phyloP scores from a whole-genome alignment of 2,797 vertebrate species.

The Myripristis jacobus region DNA sequence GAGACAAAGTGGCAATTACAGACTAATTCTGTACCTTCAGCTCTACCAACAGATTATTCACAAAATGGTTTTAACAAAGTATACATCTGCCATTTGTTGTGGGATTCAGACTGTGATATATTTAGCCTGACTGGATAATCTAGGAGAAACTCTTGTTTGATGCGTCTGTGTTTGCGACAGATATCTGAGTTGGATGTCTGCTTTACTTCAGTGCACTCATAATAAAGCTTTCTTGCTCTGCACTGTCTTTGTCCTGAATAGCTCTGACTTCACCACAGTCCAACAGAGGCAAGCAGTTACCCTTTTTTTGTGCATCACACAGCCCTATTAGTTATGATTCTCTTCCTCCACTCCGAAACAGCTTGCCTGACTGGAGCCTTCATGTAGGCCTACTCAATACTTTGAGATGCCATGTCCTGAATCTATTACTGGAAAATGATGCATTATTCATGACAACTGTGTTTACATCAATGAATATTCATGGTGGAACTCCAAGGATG shows the following conservation, averaged over 20 bases:
- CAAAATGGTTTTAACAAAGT: neutral
- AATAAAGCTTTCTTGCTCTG: conserved; percentile 4
- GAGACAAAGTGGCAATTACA: conserved; percentile 28
- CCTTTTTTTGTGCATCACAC: conserved; percentile 32
- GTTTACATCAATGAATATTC: conserved; percentile 78
- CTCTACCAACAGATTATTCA: neutral
- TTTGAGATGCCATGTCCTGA: conserved; percentile 79
- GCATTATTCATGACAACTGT: conserved; percentile 82
- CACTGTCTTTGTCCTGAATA: conserved; percentile 25
- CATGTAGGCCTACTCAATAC: conserved; percentile 70
- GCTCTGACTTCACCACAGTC: conserved; percentile 30
- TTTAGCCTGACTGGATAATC: neutral
- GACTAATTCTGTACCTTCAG: neutral
- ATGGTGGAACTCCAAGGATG: conserved; percentile 77
- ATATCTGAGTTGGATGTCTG: conserved; percentile 7
- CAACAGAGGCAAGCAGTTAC: conserved; percentile 46
- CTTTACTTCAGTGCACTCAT: conserved; percentile 1
- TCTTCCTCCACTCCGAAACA: conserved; percentile 52
- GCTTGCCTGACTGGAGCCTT: conserved; percentile 71
- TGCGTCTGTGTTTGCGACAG: neutral
- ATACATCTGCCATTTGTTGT: neutral
- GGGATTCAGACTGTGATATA: neutral
- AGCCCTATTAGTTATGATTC: conserved; percentile 60
- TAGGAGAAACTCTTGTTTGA: neutral
- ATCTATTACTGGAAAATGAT: conserved; percentile 79